Base-by-base conservation (phyloP, 30 jellyfish, hydroid and myxozoan species). In the Cassiopea andromeda region DNA sequence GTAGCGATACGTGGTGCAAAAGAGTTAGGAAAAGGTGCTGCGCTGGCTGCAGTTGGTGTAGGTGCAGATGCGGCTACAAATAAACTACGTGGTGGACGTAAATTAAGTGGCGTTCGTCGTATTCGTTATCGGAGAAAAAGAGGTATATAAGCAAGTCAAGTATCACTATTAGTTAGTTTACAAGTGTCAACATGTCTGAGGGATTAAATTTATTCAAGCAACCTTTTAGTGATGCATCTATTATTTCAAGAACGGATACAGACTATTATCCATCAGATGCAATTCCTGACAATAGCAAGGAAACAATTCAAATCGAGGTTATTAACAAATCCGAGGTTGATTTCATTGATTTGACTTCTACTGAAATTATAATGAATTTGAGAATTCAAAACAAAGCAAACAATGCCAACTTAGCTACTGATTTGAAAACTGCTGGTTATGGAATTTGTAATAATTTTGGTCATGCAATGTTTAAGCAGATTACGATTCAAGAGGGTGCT, bases 221-320 rank as follows among this genome's bases (percentile, higher is more conserved):
- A 2, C 64, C 64, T 9, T 2, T 9, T 5, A 9, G 5, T 1
- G 81, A 72, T 27, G 48, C 50, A n/a, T 2, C 58, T 0, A 72
- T 72, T 27, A 3, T 3, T 17, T 38, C 60, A 14, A 17, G 81
- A 19, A 17, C 48, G 4, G 81, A 72, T 16, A 72, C 81, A 1
- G 81, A 72, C 2, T 72, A 72, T 19, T 72, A 72, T 72, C 81
- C 81, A 27, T 72, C 81, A 0, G 81, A 72, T 72, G 60, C 81
- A 6, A 14, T 72, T 4, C 81, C 81, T 0, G 60, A 27, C 48
- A 72, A 72, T 19, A 72, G 81, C 59, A 72, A 72, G 48, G 81
- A 72, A 19, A 72, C 81, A 0, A 72, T 72, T 19, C 13, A 17
- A 46, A 19, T 72, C 50, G 27, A 19, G 45, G 17, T 72, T 2